These are phyloP conservation scores for Vespertilio murinus DNA, from an alignment of 2,797 vertebrate genomes.

Conservation along the genomic window DNA sequence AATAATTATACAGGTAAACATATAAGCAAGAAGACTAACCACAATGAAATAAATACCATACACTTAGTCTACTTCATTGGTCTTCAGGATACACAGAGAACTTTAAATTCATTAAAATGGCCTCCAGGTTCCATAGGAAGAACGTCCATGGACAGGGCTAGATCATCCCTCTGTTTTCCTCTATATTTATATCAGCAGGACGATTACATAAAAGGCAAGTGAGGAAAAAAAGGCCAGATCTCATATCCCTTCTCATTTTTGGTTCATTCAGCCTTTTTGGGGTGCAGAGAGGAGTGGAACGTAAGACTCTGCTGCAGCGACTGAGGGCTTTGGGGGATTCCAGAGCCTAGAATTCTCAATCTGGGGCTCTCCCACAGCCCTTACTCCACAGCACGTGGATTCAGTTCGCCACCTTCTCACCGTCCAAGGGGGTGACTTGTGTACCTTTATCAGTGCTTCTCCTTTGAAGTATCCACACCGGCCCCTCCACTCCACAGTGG, in stretches of 20 bases:
- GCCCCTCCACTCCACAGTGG: rapidly evolving
- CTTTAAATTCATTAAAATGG: constrained; percentile 69
- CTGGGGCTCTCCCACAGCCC: not conserved
- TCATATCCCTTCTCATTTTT: not conserved
- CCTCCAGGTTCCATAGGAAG: constrained; percentile 26
- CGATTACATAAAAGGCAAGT: not conserved
- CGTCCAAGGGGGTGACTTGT: not conserved
- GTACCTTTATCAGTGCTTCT: not conserved
- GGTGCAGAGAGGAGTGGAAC: not conserved
- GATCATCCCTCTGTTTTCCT: not conserved
- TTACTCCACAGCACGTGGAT: not conserved
- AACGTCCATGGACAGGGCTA: not conserved
- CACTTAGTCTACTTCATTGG: constrained; percentile 73
- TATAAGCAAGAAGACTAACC: not conserved
- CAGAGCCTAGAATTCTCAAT: not conserved
- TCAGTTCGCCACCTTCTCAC: not conserved
- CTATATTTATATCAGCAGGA: not conserved
- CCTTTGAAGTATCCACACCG: not conserved
- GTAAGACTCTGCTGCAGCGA: not conserved
- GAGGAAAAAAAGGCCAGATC: not conserved
- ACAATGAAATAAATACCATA: not conserved
- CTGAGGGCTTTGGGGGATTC: not conserved
- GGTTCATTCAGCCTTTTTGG: not conserved
- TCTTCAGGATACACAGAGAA: constrained; percentile 70
- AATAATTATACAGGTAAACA: not conserved